A percentile compares a stretch with the other conserved stretches of the same genome.
Evolutionary conservation across 2,888 invertebrate genomes (phyloP).

Genomic region (Tholera decimalis): DNA sequence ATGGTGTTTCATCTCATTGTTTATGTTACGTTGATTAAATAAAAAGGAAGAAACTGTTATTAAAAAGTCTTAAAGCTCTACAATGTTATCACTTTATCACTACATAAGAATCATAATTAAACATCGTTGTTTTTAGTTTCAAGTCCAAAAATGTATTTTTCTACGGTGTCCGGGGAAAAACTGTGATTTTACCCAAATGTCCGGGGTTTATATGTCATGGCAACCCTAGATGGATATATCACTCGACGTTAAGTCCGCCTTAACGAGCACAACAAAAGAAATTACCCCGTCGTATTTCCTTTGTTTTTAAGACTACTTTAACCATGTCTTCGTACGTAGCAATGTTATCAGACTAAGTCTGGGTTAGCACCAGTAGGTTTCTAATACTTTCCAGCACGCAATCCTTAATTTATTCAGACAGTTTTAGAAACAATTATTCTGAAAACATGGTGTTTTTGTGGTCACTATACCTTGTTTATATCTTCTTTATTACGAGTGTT

Average conservation of each 20-base stretch:
- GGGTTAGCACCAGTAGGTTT: slow-evolving; percentile 53
- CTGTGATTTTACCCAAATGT: no score
- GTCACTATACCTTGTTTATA: slow-evolving; percentile 50
- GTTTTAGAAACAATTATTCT: slow-evolving; percentile 53
- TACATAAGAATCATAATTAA: no score
- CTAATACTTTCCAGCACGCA: slow-evolving; percentile 61
- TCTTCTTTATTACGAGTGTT: slow-evolving; percentile 31
- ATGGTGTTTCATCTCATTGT: no score
- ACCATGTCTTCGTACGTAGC: slow-evolving; percentile 56
- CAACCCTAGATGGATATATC: background rate
- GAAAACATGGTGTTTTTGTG: slow-evolving; percentile 56
- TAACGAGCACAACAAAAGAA: slow-evolving; percentile 15
- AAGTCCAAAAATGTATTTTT: no score
- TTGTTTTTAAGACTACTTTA: slow-evolving; percentile 44
- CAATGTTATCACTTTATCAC: no score
- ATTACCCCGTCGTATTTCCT: slow-evolving; percentile 22
- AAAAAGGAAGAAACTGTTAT: no score
- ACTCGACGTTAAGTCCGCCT: background rate
- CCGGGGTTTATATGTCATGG: background rate
- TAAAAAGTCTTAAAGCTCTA: no score
- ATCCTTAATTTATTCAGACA: slow-evolving; percentile 58
- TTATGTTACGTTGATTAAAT: no score
- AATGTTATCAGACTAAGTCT: slow-evolving; percentile 57
- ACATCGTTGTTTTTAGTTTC: no score
- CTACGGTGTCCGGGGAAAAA: no score